Conservation (phyloP, 2,888 invertebrate species). For the Cremastinae sp. region DNA sequence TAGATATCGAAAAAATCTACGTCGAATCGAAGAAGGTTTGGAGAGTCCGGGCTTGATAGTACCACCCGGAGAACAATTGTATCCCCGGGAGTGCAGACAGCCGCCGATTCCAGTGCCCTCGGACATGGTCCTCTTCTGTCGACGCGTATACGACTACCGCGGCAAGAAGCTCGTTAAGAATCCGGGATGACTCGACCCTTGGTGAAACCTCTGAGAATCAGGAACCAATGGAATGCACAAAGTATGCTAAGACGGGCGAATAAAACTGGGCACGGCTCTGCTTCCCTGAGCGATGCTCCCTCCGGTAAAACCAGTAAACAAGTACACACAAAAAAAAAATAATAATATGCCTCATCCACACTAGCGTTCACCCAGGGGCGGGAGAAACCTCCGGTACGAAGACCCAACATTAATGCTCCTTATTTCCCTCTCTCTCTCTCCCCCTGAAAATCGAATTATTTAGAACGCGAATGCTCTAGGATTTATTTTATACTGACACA, state of each 20-base stretch:
- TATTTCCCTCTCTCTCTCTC: neutral
- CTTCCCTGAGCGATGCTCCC: constrained; percentile 68
- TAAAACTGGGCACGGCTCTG: constrained; percentile 73
- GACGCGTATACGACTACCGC: constrained; percentile 96
- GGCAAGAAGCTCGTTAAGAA: constrained; percentile 84
- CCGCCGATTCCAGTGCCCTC: constrained; percentile 86
- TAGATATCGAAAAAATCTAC: constrained; percentile 92
- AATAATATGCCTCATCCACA: constrained; percentile 4
- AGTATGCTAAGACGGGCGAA: constrained; percentile 62
- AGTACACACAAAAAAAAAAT: constrained; percentile 34
- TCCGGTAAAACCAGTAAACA: constrained; percentile 13
- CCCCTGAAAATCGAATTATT: constrained; percentile 61
- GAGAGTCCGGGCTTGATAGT: constrained; percentile 87
- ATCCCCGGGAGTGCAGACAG: constrained; percentile 82
- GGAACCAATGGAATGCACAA: constrained; percentile 74
- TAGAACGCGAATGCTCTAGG: constrained; percentile 71
- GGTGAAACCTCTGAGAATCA: constrained; percentile 68
- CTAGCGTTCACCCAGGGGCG: constrained; percentile 16
- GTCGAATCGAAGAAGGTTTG: constrained; percentile 89
- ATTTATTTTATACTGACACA: constrained; percentile 77
- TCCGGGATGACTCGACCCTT: constrained; percentile 79
- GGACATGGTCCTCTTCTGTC: constrained; percentile 96
- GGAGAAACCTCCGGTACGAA: constrained; percentile 8
- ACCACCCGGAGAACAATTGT: constrained; percentile 85
- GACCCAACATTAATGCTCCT: constrained; percentile 14